Evolutionary conservation across 2,797 vertebrate genomes (phyloP).

Genomic region (Nyctibius grandis): DNA sequence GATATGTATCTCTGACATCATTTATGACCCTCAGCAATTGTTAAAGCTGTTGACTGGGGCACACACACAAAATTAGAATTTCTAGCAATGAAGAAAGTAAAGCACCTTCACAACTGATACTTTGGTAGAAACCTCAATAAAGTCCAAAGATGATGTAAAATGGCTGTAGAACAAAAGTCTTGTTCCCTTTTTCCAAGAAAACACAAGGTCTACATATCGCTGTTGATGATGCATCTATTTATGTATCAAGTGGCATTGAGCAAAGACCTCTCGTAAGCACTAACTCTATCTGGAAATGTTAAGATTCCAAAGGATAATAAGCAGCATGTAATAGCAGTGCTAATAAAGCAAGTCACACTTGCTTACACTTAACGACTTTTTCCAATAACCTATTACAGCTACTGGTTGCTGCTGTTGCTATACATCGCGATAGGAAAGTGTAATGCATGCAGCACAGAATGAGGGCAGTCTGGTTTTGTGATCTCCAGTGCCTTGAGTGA

Average conservation of each 20-base stretch:
- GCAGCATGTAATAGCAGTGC: background rate
- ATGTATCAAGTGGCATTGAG: background rate
- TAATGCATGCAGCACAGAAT: background rate
- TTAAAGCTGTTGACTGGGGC: background rate
- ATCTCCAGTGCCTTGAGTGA: background rate
- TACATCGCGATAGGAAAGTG: background rate
- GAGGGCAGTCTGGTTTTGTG: background rate
- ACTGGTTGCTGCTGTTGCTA: background rate
- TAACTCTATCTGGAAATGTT: background rate
- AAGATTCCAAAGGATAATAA: background rate
- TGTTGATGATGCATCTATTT: background rate
- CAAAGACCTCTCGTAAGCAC: background rate
- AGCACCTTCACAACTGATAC: background rate
- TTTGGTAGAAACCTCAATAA: background rate
- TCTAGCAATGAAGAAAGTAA: background rate
- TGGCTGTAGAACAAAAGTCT: background rate
- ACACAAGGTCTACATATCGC: background rate
- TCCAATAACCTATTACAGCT: background rate
- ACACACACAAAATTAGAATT: background rate
- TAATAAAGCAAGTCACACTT: background rate
- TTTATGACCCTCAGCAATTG: background rate
- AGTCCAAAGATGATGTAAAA: background rate
- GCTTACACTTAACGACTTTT: background rate
- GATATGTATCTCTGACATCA: rapidly evolving
- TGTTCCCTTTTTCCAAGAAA: background rate